Evolutionary conservation across 2,888 invertebrate genomes (phyloP).

Genomic region (Pegoplata infirma): DNA sequence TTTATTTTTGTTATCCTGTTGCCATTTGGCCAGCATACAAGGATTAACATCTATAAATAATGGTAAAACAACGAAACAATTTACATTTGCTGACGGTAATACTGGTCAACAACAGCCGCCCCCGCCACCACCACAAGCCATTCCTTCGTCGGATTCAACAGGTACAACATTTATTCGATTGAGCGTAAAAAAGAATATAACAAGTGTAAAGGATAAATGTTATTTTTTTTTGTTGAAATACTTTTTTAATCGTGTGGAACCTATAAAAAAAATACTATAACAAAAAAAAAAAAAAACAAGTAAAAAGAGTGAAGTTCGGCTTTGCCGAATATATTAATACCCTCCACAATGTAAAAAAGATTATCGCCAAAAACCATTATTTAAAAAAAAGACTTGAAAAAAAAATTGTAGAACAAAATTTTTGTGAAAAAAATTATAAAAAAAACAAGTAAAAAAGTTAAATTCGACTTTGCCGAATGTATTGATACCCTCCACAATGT

Average conservation of each 20-base stretch:
- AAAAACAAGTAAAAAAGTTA: no score
- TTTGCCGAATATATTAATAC: no score
- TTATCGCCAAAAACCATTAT: no score
- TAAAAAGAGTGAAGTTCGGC: no score
- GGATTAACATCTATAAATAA: slow-evolving; percentile 57
- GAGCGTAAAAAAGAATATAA: background rate
- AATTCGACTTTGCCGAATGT: no score
- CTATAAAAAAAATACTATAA: no score
- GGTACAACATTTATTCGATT: background rate
- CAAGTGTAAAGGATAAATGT: background rate
- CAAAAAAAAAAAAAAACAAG: no score
- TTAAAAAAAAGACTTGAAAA: no score
- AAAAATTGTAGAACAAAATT: no score
- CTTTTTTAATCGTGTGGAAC: background rate
- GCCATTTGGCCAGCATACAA: slow-evolving; percentile 44
- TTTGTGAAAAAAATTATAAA: no score
- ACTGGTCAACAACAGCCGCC: slow-evolving; percentile 27
- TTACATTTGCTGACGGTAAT: slow-evolving; percentile 64
- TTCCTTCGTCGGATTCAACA: background rate
- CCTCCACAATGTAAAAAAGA: no score
- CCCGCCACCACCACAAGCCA: background rate
- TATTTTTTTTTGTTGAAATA: background rate
- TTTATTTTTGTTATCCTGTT: slow-evolving; percentile 36
- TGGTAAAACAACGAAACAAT: slow-evolving; percentile 39
- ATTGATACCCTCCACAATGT: no score